Evolutionary conservation across 2,797 vertebrate species (phyloP).

Genomic region (Chaetophractus vellerosus): DNA sequence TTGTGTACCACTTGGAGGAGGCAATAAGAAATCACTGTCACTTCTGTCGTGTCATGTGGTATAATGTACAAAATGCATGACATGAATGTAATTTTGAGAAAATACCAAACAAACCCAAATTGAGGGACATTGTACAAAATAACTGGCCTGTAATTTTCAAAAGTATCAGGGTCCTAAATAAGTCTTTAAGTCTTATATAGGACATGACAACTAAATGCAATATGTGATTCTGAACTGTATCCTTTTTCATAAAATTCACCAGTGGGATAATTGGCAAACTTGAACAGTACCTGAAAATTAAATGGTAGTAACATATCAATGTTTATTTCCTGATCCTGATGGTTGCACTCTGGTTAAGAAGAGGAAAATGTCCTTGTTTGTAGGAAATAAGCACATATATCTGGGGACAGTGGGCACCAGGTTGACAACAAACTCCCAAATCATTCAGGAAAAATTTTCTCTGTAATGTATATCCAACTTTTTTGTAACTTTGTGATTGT

Average conservation of each 20-base stretch:
- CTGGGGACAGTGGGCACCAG: neutral
- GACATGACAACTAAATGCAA: neutral
- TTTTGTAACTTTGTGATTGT: neutral
- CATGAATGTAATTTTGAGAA: too few relatives aligned
- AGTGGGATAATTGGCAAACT: neutral
- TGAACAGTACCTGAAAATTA: neutral
- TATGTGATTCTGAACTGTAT: neutral
- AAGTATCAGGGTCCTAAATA: neutral
- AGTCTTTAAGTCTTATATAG: neutral
- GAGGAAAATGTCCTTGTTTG: neutral
- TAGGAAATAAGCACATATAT: neutral
- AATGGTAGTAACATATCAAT: too few relatives aligned
- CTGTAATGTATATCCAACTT: neutral
- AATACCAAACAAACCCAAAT: too few relatives aligned
- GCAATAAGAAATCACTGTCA: slow-evolving; percentile 5
- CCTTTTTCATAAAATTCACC: neutral
- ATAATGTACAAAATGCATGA: neutral
- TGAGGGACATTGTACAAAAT: too few relatives aligned
- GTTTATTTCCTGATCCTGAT: neutral
- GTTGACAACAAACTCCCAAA: neutral
- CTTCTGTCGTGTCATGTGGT: neutral
- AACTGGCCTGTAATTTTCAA: neutral
- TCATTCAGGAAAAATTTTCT: neutral
- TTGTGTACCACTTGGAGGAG: neutral
- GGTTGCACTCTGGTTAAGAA: neutral